These are phyloP conservation scores for Erebia ligea DNA, from an alignment of 2,888 invertebrate genomes.

Conservation along the genomic window DNA sequence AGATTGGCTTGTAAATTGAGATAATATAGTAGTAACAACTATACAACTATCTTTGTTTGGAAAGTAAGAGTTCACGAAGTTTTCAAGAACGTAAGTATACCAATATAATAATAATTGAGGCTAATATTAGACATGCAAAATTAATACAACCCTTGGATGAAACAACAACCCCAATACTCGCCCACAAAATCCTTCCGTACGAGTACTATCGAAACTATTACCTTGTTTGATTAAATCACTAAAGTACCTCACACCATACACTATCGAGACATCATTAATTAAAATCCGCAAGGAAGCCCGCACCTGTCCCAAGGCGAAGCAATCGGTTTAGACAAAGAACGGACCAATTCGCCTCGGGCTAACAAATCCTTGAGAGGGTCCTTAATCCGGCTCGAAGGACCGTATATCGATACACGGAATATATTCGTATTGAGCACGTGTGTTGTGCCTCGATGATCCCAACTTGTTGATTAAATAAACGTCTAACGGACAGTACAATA, in stretches of 20 bases:
- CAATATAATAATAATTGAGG: background rate
- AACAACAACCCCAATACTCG: conserved; percentile 12
- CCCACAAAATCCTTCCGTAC: conserved; percentile 24
- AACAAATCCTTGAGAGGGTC: conserved; percentile 66
- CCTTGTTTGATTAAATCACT: conserved; percentile 55
- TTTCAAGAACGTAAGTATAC: background rate
- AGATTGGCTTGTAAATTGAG: too few species aligned
- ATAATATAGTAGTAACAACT: too few species aligned
- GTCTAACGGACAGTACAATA: too few species aligned
- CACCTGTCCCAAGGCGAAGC: conserved; percentile 74
- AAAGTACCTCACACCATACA: conserved; percentile 51
- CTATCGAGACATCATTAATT: conserved; percentile 80
- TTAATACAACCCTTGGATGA: conserved; percentile 6
- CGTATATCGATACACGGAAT: conserved; percentile 70
- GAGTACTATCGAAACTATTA: conserved; percentile 40
- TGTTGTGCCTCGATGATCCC: conserved; percentile 41
- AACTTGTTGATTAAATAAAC: conserved; percentile 26
- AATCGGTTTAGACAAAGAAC: conserved; percentile 66
- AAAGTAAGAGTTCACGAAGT: background rate
- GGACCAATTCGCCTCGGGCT: conserved; percentile 67
- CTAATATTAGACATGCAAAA: conserved; percentile 2
- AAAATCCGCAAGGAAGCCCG: conserved; percentile 73
- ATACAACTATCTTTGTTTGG: background rate
- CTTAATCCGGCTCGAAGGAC: conserved; percentile 66
- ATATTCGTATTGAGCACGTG: conserved; percentile 39